These are phyloP conservation scores for Parochlus steinenii DNA, from an alignment of 2,888 invertebrate genomes.

Conservation along the genomic window DNA sequence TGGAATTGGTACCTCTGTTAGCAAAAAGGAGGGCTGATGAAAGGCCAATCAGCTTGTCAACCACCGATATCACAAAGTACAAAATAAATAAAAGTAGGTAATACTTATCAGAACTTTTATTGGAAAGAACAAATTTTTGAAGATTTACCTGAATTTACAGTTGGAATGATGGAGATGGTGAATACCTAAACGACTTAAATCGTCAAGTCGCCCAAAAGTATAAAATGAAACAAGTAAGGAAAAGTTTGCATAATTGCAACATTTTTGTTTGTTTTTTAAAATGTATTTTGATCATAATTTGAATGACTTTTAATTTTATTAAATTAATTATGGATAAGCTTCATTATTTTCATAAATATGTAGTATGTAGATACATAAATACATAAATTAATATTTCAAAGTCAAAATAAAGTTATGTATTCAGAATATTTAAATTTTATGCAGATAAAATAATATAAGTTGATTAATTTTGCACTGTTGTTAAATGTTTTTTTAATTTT, in stretches of 20 bases:
- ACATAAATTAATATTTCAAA: too few species aligned
- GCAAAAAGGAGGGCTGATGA: conserved; percentile 44
- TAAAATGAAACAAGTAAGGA: conserved; percentile 26
- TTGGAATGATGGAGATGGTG: conserved; percentile 26
- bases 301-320: too few species aligned
- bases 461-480: too few species aligned
- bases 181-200: conserved; percentile 35
- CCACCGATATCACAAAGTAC: conserved; percentile 36
- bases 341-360: background rate
- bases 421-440: too few species aligned
- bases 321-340: background rate
- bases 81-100: conserved; percentile 13
- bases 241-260: background rate
- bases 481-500: too few species aligned
- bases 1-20: conserved; percentile 59
- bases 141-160: conserved; percentile 13
- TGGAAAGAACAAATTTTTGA: background rate
- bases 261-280: background rate
- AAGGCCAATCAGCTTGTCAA: conserved; percentile 35
- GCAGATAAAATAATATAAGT: too few species aligned
- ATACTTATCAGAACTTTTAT: background rate
- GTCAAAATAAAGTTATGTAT: too few species aligned
- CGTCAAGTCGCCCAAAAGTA: conserved; percentile 36
- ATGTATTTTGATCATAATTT: background rate
- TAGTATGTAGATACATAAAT: too few species aligned